A percentile compares a stretch with the other conserved stretches of the same genome.
These are phyloP conservation scores for Steinernema hermaphroditum DNA, from an alignment of 2,888 invertebrate genomes.

Conservation along the genomic window DNA sequence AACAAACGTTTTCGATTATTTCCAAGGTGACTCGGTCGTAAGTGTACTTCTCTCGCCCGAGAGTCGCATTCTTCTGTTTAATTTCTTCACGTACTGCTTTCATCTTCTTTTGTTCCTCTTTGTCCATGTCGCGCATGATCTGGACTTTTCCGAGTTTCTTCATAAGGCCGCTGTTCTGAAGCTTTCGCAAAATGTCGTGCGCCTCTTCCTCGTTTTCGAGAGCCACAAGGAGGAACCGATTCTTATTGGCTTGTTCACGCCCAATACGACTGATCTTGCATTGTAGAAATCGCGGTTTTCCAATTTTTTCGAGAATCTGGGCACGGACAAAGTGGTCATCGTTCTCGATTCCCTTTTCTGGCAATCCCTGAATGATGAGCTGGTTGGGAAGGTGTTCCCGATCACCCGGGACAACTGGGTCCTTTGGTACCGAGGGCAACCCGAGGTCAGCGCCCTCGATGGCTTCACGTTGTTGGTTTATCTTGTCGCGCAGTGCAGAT, in stretches of 20 bases:
- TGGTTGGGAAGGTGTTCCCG: background rate
- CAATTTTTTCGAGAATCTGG: background rate
- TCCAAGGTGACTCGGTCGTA: constrained; percentile 11
- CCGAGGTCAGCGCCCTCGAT: background rate
- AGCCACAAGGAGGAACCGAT: background rate
- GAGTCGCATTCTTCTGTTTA: background rate
- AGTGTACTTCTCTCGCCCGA: too few species aligned
- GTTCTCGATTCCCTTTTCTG: background rate
- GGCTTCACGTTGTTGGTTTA: background rate
- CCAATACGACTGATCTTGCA: background rate
- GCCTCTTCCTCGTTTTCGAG: background rate
- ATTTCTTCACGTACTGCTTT: background rate
- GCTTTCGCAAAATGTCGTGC: background rate
- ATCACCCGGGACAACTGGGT: background rate
- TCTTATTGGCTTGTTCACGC: background rate
- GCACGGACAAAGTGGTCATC: background rate
- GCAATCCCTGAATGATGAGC: background rate
- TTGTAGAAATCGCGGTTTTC: background rate
- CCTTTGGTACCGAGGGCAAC: background rate
- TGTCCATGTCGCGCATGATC: background rate
- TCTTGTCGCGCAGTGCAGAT: background rate
- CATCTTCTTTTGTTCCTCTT: background rate
- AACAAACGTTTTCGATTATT: too few species aligned
- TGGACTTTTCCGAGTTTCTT: background rate
- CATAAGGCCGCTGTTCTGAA: background rate